Conservation (phyloP, 1,140 invertebrate genomes). For the Drosophila auraria region DNA sequence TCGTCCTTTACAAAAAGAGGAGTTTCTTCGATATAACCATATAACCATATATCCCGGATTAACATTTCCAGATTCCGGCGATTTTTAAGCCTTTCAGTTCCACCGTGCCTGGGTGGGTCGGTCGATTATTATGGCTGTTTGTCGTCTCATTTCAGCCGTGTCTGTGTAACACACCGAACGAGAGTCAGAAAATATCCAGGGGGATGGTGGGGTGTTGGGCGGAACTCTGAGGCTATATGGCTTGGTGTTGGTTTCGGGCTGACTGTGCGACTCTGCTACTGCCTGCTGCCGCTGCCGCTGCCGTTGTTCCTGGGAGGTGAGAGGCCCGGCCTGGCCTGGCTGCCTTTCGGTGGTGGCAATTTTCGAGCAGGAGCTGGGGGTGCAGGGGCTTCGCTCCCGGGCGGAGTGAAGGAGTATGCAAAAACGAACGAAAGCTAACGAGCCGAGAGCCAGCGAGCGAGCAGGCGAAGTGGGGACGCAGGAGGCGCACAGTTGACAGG, state of each 20-base stretch:
- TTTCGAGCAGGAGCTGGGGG: slow-evolving; percentile 52
- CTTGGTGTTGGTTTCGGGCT: slow-evolving; percentile 33
- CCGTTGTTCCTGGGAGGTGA: slow-evolving; percentile 36
- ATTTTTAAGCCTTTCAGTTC: slow-evolving; percentile 38
- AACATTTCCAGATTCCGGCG: slow-evolving; percentile 9
- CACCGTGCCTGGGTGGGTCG: slow-evolving; percentile 79
- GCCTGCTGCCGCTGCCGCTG: slow-evolving; percentile 14
- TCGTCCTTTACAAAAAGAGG: neutral
- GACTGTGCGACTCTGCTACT: slow-evolving; percentile 38
- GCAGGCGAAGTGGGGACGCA: slow-evolving; percentile 51
- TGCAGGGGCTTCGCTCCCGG: slow-evolving; percentile 24
- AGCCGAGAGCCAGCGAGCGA: slow-evolving; percentile 41
- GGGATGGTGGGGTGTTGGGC: slow-evolving; percentile 21
- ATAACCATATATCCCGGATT: slow-evolving; percentile 3
- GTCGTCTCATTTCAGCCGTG: slow-evolving; percentile 74
- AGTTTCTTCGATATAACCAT: neutral
- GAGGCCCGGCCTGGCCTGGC: slow-evolving; percentile 10
- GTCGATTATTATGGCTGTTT: slow-evolving; percentile 80
- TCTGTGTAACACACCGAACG: slow-evolving; percentile 64
- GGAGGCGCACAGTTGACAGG: slow-evolving; percentile 58
- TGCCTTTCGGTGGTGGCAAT: slow-evolving; percentile 72
- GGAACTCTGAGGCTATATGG: slow-evolving; percentile 22
- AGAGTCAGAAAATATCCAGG: slow-evolving; percentile 36
- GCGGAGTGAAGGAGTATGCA: slow-evolving; percentile 44
- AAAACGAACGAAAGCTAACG: slow-evolving; percentile 59